These are phyloP conservation scores for Cottus gobio DNA, from an alignment of 2,113 vertebrate genomes.

Conservation along the genomic window DNA sequence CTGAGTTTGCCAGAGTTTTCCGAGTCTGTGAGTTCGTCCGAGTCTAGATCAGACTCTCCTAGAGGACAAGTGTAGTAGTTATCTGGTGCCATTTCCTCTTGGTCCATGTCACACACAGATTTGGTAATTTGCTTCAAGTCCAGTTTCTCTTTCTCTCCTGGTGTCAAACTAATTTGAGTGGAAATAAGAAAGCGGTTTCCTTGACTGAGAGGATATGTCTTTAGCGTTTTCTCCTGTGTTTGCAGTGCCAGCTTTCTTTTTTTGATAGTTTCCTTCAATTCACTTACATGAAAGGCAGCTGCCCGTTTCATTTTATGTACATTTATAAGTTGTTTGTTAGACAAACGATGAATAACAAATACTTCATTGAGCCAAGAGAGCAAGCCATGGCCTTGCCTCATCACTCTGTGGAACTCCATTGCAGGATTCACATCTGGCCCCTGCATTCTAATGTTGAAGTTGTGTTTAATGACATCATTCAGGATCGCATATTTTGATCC, in stretches of 20 bases:
- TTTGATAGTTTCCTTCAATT: not conserved
- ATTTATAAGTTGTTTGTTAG: not conserved
- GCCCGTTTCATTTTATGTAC: rapidly evolving
- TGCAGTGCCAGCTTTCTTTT: conserved; percentile 22
- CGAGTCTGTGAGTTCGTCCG: not conserved
- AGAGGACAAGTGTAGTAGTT: not conserved
- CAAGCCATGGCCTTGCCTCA: rapidly evolving
- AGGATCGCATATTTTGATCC: not conserved
- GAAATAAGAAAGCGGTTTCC: not conserved
- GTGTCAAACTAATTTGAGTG: conserved; percentile 6
- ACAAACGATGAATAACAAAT: not conserved
- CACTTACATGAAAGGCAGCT: not conserved
- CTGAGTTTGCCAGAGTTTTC: not conserved
- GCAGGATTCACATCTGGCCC: rapidly evolving
- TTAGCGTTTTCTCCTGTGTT: not conserved
- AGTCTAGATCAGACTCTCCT: not conserved
- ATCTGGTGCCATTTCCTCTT: not conserved
- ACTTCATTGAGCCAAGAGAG: conserved; percentile 13
- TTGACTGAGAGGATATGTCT: rapidly evolving
- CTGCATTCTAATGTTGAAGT: conserved; percentile 24
- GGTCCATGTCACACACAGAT: not conserved
- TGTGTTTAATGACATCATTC: conserved; percentile 8
- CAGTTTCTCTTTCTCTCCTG: not conserved
- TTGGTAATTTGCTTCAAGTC: conserved; percentile 14
- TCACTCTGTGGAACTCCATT: rapidly evolving